phyloP scores from a whole-genome alignment of 2,888 invertebrate genomes.

The Polymixis lichenea region DNA sequence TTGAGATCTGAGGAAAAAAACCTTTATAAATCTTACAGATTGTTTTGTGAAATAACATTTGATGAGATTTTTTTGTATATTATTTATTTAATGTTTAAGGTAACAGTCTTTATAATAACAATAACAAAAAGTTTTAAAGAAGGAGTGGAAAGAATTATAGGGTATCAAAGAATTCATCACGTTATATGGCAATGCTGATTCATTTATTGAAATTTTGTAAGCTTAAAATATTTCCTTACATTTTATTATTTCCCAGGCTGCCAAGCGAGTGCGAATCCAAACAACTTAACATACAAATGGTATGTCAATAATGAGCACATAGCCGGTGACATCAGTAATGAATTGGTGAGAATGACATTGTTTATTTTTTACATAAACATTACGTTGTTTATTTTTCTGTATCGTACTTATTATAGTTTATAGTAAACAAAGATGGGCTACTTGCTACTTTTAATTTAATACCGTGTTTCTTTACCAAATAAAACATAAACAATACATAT shows the following conservation, averaged over 20 bases:
- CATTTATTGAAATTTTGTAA: not conserved
- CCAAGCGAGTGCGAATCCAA: slow-evolving; percentile 97
- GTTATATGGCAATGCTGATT: not conserved
- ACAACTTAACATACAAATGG: slow-evolving; percentile 96
- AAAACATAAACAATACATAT: not conserved
- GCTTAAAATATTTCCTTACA: not conserved
- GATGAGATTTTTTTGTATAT: not conserved
- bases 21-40: not conserved
- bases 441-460: not conserved
- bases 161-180: not conserved
- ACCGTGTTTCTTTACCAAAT: not conserved
- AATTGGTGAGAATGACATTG: slow-evolving; percentile 90
- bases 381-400: not conserved
- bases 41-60: not conserved
- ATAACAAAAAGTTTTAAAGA: not conserved
- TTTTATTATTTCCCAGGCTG: slow-evolving; percentile 89
- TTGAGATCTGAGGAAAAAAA: slow-evolving; percentile 6
- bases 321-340: slow-evolving; percentile 95
- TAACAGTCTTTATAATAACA: not conserved
- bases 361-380: too few relatives aligned
- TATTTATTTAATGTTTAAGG: not conserved
- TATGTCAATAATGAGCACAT: slow-evolving; percentile 95
- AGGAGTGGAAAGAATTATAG: not conserved
- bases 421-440: not conserved
- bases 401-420: not conserved